Conservation (phyloP, 2,888 invertebrate species). For the Orthosia gothica region DNA sequence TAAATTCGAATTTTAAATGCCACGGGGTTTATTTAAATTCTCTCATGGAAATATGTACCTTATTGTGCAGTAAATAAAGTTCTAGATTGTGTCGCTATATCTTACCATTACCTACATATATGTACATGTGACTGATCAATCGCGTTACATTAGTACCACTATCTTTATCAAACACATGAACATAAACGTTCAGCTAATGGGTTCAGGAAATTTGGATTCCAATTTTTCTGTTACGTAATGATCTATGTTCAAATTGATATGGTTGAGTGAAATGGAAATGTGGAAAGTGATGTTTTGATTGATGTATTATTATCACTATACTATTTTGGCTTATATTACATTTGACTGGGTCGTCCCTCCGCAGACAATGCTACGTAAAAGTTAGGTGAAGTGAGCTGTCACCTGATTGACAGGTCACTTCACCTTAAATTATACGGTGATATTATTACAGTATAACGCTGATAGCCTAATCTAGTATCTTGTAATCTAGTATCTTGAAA, state of each 20-base stretch:
- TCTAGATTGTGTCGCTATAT: too few relatives aligned
- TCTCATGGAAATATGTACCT: too few relatives aligned
- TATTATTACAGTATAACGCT: too few relatives aligned
- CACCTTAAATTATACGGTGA: too few relatives aligned
- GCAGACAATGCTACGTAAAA: not conserved
- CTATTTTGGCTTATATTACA: not conserved
- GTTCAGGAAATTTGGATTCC: slow-evolving; percentile 23
- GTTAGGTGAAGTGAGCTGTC: too few relatives aligned
- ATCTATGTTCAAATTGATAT: slow-evolving; percentile 12
- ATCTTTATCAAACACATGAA: slow-evolving; percentile 63
- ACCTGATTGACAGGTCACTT: too few relatives aligned
- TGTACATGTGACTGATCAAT: slow-evolving; percentile 15
- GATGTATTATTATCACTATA: not conserved
- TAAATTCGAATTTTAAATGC: too few relatives aligned
- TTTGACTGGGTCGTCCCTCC: not conserved
- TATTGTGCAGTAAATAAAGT: too few relatives aligned
- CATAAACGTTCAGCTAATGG: slow-evolving; percentile 37
- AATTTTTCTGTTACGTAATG: slow-evolving; percentile 26
- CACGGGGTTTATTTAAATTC: too few relatives aligned
- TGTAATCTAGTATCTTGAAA: too few relatives aligned
- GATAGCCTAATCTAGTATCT: not conserved
- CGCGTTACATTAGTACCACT: slow-evolving; percentile 28
- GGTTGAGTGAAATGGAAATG: slow-evolving; percentile 17
- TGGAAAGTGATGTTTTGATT: slow-evolving; percentile 3
- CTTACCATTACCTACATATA: not conserved